phyloP scores from a whole-genome alignment of 2,888 invertebrate genomes.

The Scaptomyza caliginosa region DNA sequence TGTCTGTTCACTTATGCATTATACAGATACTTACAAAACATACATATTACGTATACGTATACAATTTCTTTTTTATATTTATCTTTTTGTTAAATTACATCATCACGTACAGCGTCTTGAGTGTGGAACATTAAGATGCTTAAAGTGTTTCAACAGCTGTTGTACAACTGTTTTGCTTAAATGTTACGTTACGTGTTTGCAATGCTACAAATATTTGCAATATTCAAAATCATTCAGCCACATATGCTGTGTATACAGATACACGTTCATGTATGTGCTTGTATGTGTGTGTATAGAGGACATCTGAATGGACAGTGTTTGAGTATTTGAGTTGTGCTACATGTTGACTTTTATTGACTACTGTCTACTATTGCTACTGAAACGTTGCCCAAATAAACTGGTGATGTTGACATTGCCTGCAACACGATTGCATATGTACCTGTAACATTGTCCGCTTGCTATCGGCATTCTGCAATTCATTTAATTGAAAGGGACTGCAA shows the following conservation, averaged over 20 bases:
- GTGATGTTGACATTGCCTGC: constrained; percentile 28
- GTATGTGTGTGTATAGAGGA: background rate
- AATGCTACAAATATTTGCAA: constrained; percentile 15
- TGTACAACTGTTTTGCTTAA: constrained; percentile 21
- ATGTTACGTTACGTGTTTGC: constrained; percentile 24
- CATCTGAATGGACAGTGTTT: background rate
- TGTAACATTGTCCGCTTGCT: constrained; percentile 6
- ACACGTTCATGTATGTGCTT: background rate
- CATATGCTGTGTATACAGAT: constrained; percentile 4
- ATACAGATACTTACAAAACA: constrained; percentile 15
- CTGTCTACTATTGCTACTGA: constrained; percentile 9
- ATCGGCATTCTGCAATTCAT: background rate
- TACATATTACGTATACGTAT: constrained; percentile 10
- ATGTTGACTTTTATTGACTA: constrained; percentile 61
- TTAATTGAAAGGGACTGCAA: constrained; percentile 6
- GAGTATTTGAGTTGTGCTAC: constrained; percentile 16
- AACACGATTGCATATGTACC: constrained; percentile 21
- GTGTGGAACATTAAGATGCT: constrained; percentile 11
- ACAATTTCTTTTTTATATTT: constrained; percentile 1
- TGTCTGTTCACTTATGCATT: constrained; percentile 24
- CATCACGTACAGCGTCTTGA: constrained; percentile 33
- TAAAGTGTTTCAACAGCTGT: constrained; percentile 18
- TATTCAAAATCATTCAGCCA: constrained; percentile 13
- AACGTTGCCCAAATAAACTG: constrained; percentile 29
- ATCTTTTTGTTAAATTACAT: constrained; percentile 15